A percentile compares a stretch with the other conserved stretches of the same genome.
phyloP scores from a whole-genome alignment of 1,140 invertebrate species.

The Zaprionus nigranus region DNA sequence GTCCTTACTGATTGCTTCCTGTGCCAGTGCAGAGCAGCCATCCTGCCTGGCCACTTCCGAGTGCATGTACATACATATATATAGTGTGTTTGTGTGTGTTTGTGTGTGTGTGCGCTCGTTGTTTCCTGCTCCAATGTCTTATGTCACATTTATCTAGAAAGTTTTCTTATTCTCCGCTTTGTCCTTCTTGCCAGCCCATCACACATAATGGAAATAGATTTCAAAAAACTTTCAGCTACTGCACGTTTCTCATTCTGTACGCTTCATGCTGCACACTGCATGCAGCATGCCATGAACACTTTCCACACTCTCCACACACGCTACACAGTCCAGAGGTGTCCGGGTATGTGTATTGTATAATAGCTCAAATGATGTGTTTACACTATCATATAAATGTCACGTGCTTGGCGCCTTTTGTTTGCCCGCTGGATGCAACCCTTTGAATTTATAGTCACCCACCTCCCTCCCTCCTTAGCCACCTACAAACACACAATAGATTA shows the following conservation, averaged over 20 bases:
- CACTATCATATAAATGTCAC: conserved; percentile 83
- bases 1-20: conserved; percentile 83
- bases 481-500: conserved; percentile 56
- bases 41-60: conserved; percentile 39
- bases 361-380: conserved; percentile 83
- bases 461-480: too few species aligned
- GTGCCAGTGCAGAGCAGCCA: conserved; percentile 47
- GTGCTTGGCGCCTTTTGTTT: conserved; percentile 77
- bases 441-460: conserved; percentile 56
- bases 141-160: conserved; percentile 81
- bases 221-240: conserved; percentile 72
- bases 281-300: conserved; percentile 19
- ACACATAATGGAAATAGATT: conserved; percentile 79
- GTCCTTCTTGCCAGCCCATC: conserved; percentile 50
- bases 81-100: not conserved
- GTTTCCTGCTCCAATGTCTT: conserved; percentile 71
- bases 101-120: conserved; percentile 46
- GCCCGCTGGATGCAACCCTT: conserved; percentile 59
- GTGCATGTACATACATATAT: conserved; percentile 11
- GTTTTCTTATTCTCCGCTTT: conserved; percentile 67
- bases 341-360: conserved; percentile 69
- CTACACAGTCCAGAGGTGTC: conserved; percentile 15
- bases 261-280: not conserved
- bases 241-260: conserved; percentile 12
- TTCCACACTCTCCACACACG: not conserved